phyloP scores from a whole-genome alignment of 2,113 vertebrate species.

The Prunella himalayana region DNA sequence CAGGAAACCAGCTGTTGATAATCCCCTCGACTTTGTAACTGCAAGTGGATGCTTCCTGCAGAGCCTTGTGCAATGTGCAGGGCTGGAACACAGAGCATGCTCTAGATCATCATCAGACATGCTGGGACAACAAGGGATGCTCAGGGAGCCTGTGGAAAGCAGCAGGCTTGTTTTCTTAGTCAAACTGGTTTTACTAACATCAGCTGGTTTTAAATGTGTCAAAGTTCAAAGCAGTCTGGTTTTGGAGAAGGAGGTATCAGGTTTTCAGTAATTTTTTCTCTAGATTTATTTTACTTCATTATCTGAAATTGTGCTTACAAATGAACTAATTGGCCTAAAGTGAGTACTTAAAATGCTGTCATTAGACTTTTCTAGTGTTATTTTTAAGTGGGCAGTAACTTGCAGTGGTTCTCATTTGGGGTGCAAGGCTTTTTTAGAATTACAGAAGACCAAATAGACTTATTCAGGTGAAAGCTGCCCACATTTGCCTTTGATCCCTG shows the following conservation, averaged over 20 bases:
- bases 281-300: not conserved
- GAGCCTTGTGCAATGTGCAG: not conserved
- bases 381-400: not conserved
- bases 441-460: not conserved
- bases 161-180: not conserved
- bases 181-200: not conserved
- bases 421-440: not conserved
- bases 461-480: not conserved
- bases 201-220: not conserved
- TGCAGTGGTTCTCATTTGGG: not conserved
- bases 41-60: not conserved
- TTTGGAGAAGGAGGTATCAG: not conserved
- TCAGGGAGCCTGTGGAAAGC: not conserved
- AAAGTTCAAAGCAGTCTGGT: not conserved
- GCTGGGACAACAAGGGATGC: not conserved
- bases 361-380: not conserved
- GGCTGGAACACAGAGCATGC: not conserved
- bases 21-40: not conserved
- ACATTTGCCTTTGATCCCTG: not conserved
- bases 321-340: not conserved
- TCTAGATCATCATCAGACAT: not conserved
- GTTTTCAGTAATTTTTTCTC: not conserved
- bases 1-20: not conserved
- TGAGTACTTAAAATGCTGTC: not conserved
- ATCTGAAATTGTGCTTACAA: not conserved